These are phyloP conservation scores for Phalanger gymnotis DNA, from an alignment of 2,797 vertebrate genomes.

Conservation along the genomic window DNA sequence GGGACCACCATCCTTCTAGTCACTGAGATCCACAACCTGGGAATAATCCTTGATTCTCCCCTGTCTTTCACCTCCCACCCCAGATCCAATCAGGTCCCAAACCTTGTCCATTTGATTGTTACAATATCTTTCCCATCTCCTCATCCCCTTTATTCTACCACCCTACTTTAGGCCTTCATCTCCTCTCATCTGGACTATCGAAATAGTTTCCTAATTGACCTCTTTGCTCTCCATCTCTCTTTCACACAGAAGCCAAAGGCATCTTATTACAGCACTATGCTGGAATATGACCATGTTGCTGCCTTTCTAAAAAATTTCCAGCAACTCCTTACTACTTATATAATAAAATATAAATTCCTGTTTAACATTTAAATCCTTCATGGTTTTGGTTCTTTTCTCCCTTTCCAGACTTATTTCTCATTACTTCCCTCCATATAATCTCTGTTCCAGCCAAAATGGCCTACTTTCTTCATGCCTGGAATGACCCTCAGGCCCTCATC, in stretches of 20 bases:
- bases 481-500: background rate
- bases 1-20: background rate
- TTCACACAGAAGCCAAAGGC: background rate
- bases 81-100: background rate
- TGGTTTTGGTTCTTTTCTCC: background rate
- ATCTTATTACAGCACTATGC: background rate
- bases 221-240: background rate
- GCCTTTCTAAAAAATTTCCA: background rate
- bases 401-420: background rate
- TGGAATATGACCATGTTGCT: background rate
- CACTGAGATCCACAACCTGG: background rate
- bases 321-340: background rate
- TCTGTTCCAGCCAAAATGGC: background rate
- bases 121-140: background rate
- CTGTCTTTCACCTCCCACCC: background rate
- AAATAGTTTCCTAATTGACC: background rate
- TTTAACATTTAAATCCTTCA: background rate
- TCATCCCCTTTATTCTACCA: background rate
- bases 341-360: background rate
- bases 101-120: background rate
- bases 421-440: background rate
- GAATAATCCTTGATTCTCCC: background rate
- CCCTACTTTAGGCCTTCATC: background rate
- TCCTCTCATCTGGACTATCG: background rate
- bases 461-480: background rate